phyloP scores from a whole-genome alignment of 2,888 invertebrate species.

The Parelbella ahira region DNA sequence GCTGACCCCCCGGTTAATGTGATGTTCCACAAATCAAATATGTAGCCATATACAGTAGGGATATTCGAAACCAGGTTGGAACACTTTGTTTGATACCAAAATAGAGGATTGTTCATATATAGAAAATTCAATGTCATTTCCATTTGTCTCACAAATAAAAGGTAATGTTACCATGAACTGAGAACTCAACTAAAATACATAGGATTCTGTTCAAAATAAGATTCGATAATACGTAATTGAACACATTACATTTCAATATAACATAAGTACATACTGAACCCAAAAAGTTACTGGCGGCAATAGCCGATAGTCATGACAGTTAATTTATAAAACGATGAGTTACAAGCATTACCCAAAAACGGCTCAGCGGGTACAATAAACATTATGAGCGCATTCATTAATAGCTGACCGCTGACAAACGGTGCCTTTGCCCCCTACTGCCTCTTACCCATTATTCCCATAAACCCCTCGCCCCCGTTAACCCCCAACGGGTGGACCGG shows the following conservation, averaged over 20 bases:
- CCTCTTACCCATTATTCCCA: constrained; percentile 53
- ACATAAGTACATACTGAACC: too few relatives aligned
- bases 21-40: constrained; percentile 26
- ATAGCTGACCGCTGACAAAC: constrained; percentile 76
- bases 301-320: constrained; percentile 40
- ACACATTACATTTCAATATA: too few relatives aligned
- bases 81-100: too few relatives aligned
- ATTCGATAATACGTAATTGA: too few relatives aligned
- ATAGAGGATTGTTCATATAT: too few relatives aligned
- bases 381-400: constrained; percentile 75
- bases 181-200: too few relatives aligned
- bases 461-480: constrained; percentile 46
- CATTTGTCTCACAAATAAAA: too few relatives aligned
- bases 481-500: constrained; percentile 35
- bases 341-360: constrained; percentile 60
- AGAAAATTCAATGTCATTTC: too few relatives aligned
- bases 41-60: neutral
- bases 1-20: constrained; percentile 35
- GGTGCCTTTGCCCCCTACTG: constrained; percentile 54
- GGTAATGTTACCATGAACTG: too few relatives aligned
- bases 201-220: too few relatives aligned
- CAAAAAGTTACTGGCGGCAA: constrained; percentile 9
- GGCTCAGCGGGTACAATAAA: constrained; percentile 73
- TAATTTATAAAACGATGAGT: constrained; percentile 70
- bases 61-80: too few relatives aligned